Evolutionary conservation across 2,113 vertebrate species (phyloP).

Genomic region (Tragelaphus scriptus): DNA sequence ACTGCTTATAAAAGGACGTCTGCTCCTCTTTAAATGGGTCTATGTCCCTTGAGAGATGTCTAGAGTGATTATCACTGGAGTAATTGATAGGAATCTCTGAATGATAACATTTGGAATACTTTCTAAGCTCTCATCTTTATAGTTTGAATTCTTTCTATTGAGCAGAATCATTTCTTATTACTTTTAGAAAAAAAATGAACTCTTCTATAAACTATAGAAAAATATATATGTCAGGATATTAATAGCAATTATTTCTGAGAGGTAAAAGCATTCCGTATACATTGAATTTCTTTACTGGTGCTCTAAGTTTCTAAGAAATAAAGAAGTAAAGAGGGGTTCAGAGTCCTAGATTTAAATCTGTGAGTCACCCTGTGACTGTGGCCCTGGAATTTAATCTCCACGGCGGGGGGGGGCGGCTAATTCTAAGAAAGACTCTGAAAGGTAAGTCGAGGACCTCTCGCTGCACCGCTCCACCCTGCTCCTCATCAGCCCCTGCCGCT

Average conservation of each 20-base stretch:
- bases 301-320: not conserved
- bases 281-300: not conserved
- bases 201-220: not conserved
- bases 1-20: not conserved
- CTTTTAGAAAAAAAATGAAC: not conserved
- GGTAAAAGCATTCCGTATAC: not conserved
- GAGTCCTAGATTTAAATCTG: not conserved
- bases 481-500: accelerated
- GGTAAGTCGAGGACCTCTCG: not conserved
- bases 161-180: not conserved
- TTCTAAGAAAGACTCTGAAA: not conserved
- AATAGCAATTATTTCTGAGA: not conserved
- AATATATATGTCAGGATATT: not conserved
- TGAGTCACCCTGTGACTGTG: not conserved
- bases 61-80: not conserved
- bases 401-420: accelerated
- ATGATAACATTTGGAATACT: not conserved
- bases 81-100: not conserved
- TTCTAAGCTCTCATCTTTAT: not conserved
- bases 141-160: not conserved
- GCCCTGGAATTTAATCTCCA: not conserved
- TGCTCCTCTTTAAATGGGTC: not conserved
- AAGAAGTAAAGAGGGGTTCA: not conserved
- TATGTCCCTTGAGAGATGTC: not conserved
- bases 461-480: accelerated